A percentile compares a stretch with the other conserved stretches of the same genome.
Conservation (phyloP, 2,113 vertebrate genomes). For the Taxidea taxus region DNA sequence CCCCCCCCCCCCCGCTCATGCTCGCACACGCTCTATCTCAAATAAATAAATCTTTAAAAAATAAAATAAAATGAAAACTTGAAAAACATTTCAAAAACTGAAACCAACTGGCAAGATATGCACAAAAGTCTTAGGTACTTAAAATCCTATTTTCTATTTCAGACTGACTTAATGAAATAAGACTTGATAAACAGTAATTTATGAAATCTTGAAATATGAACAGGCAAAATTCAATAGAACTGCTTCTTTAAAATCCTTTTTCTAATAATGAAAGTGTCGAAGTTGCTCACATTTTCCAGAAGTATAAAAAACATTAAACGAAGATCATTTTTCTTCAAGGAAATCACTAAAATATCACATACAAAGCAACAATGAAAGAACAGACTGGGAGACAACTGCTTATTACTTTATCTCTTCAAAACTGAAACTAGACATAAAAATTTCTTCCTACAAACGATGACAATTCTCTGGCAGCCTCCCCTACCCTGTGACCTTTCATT, state of each 20-base stretch:
- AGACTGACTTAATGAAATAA: conserved; percentile 12
- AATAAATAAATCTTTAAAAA: background rate
- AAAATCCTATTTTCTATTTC: background rate
- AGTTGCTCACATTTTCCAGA: conserved; percentile 21
- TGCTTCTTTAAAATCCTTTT: background rate
- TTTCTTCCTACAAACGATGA: background rate
- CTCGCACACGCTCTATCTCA: no score
- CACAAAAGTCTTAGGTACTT: background rate
- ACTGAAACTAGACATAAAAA: background rate
- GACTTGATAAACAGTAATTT: background rate
- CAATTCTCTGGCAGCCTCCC: background rate
- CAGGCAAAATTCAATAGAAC: background rate
- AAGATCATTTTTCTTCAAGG: background rate
- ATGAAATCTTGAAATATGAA: background rate
- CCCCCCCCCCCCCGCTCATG: no score
- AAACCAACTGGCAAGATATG: background rate
- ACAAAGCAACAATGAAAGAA: background rate
- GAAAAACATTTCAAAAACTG: background rate
- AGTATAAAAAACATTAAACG: background rate
- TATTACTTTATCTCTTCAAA: background rate
- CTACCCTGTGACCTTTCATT: background rate
- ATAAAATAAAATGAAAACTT: background rate
- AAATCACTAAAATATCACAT: background rate
- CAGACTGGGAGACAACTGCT: background rate
- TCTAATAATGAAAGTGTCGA: background rate